phyloP scores from a whole-genome alignment of 1,140 invertebrate species.

The Zaprionus capensis region DNA sequence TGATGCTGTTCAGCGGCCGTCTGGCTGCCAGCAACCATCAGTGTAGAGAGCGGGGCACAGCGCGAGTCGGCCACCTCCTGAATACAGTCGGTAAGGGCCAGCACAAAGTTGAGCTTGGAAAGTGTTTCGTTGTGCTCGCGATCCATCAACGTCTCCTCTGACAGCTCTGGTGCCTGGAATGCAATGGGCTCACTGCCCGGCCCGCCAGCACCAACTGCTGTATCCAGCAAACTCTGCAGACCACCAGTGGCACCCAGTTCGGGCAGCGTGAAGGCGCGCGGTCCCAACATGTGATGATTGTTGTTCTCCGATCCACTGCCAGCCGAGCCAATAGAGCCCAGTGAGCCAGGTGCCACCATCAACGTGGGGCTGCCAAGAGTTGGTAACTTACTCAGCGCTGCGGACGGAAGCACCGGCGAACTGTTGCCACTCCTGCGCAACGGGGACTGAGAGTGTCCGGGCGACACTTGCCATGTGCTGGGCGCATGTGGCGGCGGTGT shows the following conservation, averaged over 20 bases:
- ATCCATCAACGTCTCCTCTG: conserved; percentile 97
- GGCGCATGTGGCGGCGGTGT: conserved; percentile 89
- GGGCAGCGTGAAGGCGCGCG: conserved; percentile 90
- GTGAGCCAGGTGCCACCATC: conserved; percentile 85
- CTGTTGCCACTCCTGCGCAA: conserved; percentile 89
- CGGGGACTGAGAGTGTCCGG: conserved; percentile 87
- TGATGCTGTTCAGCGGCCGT: conserved; percentile 57
- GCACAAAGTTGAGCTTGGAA: conserved; percentile 96
- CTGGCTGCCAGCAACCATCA: conserved; percentile 84
- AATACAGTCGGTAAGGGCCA: conserved; percentile 95
- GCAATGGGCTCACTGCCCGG: conserved; percentile 87
- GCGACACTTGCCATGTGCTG: conserved; percentile 91
- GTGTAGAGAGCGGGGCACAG: conserved; percentile 88
- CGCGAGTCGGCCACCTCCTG: conserved; percentile 92
- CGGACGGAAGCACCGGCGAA: conserved; percentile 88
- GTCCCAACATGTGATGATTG: conserved; percentile 87
- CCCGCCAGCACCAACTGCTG: conserved; percentile 86
- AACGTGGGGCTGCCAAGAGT: conserved; percentile 86
- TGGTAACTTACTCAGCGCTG: conserved; percentile 87
- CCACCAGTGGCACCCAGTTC: conserved; percentile 89
- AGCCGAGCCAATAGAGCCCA: conserved; percentile 85
- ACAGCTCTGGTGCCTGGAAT: conserved; percentile 95
- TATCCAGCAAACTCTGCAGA: conserved; percentile 86
- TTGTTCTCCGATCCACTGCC: conserved; percentile 77
- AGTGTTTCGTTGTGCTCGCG: conserved; percentile 97